A percentile compares a stretch with the other conserved stretches of the same genome.
Evolutionary conservation across 2,888 invertebrate species (phyloP).

Genomic region (Lithophane semibrunnea): DNA sequence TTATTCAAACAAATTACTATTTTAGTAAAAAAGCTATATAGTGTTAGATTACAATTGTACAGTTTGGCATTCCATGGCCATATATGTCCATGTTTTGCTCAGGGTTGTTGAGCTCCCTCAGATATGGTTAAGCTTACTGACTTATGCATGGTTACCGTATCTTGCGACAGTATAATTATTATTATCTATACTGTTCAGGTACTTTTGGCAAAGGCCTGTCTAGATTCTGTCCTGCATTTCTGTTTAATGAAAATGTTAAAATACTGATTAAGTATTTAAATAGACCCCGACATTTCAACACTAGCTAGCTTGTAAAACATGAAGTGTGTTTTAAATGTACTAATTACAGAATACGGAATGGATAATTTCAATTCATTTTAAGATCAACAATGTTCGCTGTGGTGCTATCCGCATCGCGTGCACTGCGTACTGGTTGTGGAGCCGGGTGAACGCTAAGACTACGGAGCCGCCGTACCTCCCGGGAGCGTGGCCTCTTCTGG

Average conservation of each 20-base stretch:
- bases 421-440: slow-evolving; percentile 72
- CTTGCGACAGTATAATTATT: not conserved
- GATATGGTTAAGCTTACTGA: not conserved
- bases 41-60: too few species aligned
- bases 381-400: slow-evolving; percentile 71
- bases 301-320: too few species aligned
- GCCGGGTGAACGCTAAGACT: slow-evolving; percentile 58
- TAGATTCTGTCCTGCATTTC: not conserved
- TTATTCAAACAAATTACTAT: too few species aligned
- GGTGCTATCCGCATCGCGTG: slow-evolving; percentile 68
- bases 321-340: not conserved
- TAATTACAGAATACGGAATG: not conserved
- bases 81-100: too few species aligned
- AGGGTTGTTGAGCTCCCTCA: not conserved
- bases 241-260: not conserved
- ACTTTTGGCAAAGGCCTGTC: too few species aligned
- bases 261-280: not conserved
- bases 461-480: slow-evolving; percentile 77
- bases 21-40: too few species aligned
- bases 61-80: too few species aligned
- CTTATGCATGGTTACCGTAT: too few species aligned
- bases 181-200: not conserved
- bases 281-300: too few species aligned
- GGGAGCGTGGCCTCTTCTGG: slow-evolving; percentile 79
- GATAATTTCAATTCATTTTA: not conserved